These are phyloP conservation scores for Diadumene lineata DNA, from an alignment of 92 coral and sea anemone species.

Conservation along the genomic window DNA sequence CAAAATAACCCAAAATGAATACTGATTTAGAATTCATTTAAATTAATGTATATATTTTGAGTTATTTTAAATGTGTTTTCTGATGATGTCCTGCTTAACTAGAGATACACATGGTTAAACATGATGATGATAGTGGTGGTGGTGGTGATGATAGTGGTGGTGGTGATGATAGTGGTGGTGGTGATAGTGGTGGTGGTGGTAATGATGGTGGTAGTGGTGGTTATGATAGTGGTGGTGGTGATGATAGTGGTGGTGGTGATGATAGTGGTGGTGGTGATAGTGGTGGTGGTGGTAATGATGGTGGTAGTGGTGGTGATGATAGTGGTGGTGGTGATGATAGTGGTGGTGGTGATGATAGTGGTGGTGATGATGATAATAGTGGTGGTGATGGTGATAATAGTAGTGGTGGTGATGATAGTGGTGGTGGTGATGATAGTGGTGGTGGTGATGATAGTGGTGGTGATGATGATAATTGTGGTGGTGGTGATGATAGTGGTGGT, in stretches of 20 bases:
- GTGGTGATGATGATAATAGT: not conserved
- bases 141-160: not conserved
- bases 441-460: not conserved
- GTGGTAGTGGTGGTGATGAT: not conserved
- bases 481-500: not conserved
- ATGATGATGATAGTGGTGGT: not conserved
- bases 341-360: not conserved
- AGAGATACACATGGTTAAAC: no score
- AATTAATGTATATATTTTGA: no score
- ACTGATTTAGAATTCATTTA: no score
- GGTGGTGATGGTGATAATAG: not conserved
- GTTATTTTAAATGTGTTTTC: no score
- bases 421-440: not conserved
- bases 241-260: not conserved
- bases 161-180: not conserved
- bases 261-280: not conserved
- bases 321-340: not conserved
- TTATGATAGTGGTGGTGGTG: not conserved
- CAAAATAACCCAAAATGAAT: no score
- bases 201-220: not conserved
- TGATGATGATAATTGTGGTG: not conserved
- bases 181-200: not conserved
- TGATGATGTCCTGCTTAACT: no score
- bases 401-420: not conserved
- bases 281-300: not conserved